phyloP scores from a whole-genome alignment of 92 coral and sea anemone genomes.

The Isaurus tuberculatus region DNA sequence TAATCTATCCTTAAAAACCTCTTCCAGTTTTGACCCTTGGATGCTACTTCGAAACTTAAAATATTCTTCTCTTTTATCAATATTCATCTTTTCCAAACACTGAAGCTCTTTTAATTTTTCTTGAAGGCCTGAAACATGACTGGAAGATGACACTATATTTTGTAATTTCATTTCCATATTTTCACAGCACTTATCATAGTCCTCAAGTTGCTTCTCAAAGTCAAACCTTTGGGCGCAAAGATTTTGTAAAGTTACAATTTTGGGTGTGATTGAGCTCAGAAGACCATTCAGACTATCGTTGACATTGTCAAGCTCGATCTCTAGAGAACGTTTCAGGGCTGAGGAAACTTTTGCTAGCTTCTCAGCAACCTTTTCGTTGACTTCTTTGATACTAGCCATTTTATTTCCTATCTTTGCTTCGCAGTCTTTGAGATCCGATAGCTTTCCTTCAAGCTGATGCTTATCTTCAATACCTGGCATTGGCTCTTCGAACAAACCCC shows the following conservation, averaged over 20 bases:
- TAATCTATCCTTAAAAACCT: constrained; percentile 55
- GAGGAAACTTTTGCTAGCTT: constrained; percentile 58
- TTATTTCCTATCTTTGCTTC: constrained; percentile 44
- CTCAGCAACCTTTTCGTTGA: constrained; percentile 54
- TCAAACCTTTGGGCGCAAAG: constrained; percentile 46
- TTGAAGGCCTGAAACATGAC: constrained; percentile 12
- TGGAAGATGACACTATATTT: background rate
- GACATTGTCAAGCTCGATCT: constrained; percentile 64
- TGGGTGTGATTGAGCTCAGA: constrained; percentile 49
- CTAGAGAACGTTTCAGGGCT: constrained; percentile 58
- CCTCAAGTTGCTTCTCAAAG: constrained; percentile 53
- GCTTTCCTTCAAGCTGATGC: constrained; percentile 52
- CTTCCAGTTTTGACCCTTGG: constrained; percentile 14
- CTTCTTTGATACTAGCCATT: constrained; percentile 51
- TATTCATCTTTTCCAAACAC: constrained; percentile 49
- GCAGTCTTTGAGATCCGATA: constrained; percentile 53
- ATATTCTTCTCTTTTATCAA: constrained; percentile 49
- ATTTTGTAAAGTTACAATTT: constrained; percentile 48
- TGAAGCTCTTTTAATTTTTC: constrained; percentile 46
- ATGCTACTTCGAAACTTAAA: constrained; percentile 25
- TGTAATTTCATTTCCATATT: constrained; percentile 44
- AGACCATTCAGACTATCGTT: constrained; percentile 56
- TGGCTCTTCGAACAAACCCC: constrained; percentile 45
- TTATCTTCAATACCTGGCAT: constrained; percentile 41
- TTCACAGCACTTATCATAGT: constrained; percentile 57